A percentile compares a stretch with the other conserved stretches of the same genome.
Conservation (phyloP, 2,113 vertebrate species). For the Pagrus major region DNA sequence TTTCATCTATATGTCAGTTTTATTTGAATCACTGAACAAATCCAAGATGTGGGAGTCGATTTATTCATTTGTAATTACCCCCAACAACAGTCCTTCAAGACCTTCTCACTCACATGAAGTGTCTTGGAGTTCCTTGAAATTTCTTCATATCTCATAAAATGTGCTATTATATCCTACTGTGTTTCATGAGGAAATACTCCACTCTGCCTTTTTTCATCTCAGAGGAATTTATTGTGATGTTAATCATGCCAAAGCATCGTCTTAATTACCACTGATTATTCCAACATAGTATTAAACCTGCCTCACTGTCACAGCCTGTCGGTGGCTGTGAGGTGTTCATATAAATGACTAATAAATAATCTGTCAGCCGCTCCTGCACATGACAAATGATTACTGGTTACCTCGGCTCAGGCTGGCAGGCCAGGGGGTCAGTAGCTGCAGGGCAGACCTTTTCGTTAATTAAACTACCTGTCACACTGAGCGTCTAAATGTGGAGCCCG, state of each 20-base stretch:
- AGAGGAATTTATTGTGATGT: slow-evolving; percentile 21
- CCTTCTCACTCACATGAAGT: too few species aligned
- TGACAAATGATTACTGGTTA: slow-evolving; percentile 70
- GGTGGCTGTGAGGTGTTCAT: slow-evolving; percentile 44
- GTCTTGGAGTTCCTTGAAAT: not conserved
- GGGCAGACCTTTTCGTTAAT: slow-evolving; percentile 73
- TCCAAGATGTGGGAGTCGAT: not conserved
- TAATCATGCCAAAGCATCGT: not conserved
- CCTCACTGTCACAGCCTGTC: slow-evolving; percentile 21
- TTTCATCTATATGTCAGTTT: not conserved
- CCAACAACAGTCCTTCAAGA: not conserved
- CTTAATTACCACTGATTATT: slow-evolving; percentile 49
- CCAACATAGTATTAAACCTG: slow-evolving; percentile 29
- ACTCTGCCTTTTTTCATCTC: not conserved
- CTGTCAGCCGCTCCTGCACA: slow-evolving; percentile 56
- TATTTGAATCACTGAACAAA: not conserved
- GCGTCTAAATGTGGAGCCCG: slow-evolving; percentile 35
- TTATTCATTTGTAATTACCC: not conserved
- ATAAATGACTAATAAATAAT: slow-evolving; percentile 73
- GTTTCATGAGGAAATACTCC: not conserved
- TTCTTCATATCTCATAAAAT: not conserved
- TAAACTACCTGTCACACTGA: slow-evolving; percentile 69
- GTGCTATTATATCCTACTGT: not conserved
- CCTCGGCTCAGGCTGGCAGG: slow-evolving; percentile 51
- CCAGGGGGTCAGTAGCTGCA: slow-evolving; percentile 66